Evolutionary conservation across 2,797 vertebrate species (phyloP), one percentile per base, ranked within the genome.

Genomic region (Coreius guichenoti): DNA sequence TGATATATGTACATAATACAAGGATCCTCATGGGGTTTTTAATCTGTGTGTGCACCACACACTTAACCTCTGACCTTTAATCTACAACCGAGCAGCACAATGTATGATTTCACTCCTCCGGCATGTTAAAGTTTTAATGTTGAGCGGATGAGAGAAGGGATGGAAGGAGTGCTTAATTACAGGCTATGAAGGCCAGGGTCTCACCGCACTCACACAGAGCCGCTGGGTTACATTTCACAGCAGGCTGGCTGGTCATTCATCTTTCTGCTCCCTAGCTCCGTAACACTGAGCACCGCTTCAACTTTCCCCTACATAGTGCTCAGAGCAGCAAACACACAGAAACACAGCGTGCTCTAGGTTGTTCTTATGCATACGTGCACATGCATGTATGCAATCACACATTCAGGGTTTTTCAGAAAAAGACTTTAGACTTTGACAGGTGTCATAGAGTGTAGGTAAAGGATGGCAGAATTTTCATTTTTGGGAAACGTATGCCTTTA

Each of bases 381-480:
- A 39, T 58, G 68, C 68, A 70, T 43, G 69, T 14, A n/a, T 72
- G 76, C n/a, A 80, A 49, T 33, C 26, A 67, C 33, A 36, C 1
- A n/a, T 29, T 78, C 4, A n/a, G 69, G 7, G 14, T 29, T 14
- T 45, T 26, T 86, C 26, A 56, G 86, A 91, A 91, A 91, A 85
- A 92, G 92, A 19, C 58, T 3, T 61, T 26, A 90, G 88, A 87
- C 89, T 82, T 83, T 79, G 85, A 87, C 89, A 92, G 86, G 21
- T 61, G 51, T 39, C 31, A 58, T 26, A 26, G 33, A n/a, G 8
- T 77, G 54, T 26, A 8, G 11, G 33, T 77, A 47, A 73, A 73
- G 21, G 36, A 73, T 73, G n/a, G 14, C 8, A 47, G 13, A 13
- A 21, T 67, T 12, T 13, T 13, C 11, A 12, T 43, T 72, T 72